Conservation (phyloP, 1,140 invertebrate species). For the Lepidurus packardi region DNA sequence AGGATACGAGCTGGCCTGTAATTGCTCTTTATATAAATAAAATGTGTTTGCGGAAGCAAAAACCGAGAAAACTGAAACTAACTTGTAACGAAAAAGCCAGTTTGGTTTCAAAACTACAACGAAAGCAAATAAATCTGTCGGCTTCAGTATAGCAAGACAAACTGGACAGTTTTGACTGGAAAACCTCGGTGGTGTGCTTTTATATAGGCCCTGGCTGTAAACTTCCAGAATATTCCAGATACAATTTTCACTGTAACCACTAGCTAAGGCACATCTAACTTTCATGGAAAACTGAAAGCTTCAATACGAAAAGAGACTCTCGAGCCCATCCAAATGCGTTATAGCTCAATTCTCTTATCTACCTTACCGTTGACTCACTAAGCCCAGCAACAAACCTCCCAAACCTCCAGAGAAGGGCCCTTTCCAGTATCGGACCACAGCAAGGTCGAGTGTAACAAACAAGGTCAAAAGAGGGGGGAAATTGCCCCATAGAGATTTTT, state of each 20-base stretch:
- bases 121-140: background rate
- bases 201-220: background rate
- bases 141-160: background rate
- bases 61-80: background rate
- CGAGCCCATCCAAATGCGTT: background rate
- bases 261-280: background rate
- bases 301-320: background rate
- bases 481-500: background rate
- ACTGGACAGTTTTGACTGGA: background rate
- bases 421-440: background rate
- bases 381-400: background rate
- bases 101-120: background rate
- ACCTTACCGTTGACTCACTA: background rate
- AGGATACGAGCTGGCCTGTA: background rate
- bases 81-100: background rate
- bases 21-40: background rate
- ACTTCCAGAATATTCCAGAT: background rate
- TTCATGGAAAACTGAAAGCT: background rate
- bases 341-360: background rate
- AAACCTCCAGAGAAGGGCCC: background rate
- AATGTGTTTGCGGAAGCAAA: background rate
- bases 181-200: background rate
- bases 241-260: background rate
- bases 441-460: constrained; percentile 12
- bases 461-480: background rate